Base-by-base conservation (phyloP, 2,797 vertebrate species). In the Sebastes diaconus region DNA sequence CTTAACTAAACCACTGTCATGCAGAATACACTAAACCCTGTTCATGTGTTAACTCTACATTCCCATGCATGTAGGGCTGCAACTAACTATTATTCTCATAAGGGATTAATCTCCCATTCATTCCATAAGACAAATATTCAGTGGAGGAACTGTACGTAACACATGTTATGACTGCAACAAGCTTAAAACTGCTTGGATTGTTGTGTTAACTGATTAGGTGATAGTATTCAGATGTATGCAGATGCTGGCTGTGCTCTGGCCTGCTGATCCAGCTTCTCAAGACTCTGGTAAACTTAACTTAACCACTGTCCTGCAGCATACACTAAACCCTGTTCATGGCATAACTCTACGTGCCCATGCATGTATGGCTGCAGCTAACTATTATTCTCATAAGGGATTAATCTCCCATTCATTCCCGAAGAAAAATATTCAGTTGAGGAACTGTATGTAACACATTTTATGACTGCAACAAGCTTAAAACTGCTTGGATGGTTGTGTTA, bases 241-340 rank as follows among this genome's bases (percentile, higher is more conserved):
- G 50, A 16, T 83, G 68, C 9, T 73, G 22, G 20, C 4, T 34
- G 12, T 24, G n/a, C 36, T 79, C 24, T 50, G 75, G 64, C 84
- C 78, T 91, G 84, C 75, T 87, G 79, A 92, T 89, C 90, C 80
- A 78, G 89, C 93, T 90, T 85, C 60, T 85, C 86, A 67, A 79
- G 73, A 55, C 32, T 77, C 4, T 12, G 3, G 2, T 55, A 6
- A 20, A 32, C 9, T 58, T 10, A 34, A 4, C 46, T 24, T 32
- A 16, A 9, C 3, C 18, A 6, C 34, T 60, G 6, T 16, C 24
- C 11, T 73, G 46, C 25, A 69, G 6, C n/a, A 8, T 20, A 1
- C 8, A 42, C 14, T 20, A 39, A 39, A 39, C 13, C 52, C 14
- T 75, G 54, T 39, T 39, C 13, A 27, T 58, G 24, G 16, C 27